Conservation (phyloP, 1,140 invertebrate genomes). For the Maconellicoccus hirsutus region DNA sequence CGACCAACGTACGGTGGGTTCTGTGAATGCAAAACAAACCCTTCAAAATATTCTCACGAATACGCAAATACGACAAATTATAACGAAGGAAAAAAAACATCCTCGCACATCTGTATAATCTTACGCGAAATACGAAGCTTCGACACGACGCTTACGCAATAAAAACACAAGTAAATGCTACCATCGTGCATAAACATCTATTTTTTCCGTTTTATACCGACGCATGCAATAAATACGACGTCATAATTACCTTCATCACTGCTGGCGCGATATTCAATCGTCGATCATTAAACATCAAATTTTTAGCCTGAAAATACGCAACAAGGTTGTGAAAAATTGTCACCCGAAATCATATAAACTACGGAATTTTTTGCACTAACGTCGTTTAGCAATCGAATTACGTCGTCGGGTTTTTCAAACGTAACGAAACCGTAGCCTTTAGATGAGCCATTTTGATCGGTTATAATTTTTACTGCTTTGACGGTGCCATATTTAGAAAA, state of each 20-base stretch:
- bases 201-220: neutral
- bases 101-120: no score
- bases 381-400: conserved; percentile 38
- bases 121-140: neutral
- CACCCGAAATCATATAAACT: no score
- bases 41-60: no score
- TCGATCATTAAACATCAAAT: conserved; percentile 63
- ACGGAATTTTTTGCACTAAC: neutral
- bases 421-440: conserved; percentile 94
- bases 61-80: no score
- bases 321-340: neutral
- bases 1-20: neutral
- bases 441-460: conserved; percentile 82
- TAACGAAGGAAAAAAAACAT: no score
- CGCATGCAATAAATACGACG: neutral
- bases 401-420: conserved; percentile 84
- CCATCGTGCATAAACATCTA: neutral
- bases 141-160: neutral
- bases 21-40: neutral
- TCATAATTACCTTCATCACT: conserved; percentile 43
- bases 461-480: conserved; percentile 86
- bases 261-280: conserved; percentile 84
- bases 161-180: neutral
- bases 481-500: conserved; percentile 82
- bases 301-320: conserved; percentile 46